A percentile compares a stretch with the other conserved stretches of the same genome.
Conservation (phyloP, 2,797 vertebrate genomes). For the Lateolabrax maculatus region DNA sequence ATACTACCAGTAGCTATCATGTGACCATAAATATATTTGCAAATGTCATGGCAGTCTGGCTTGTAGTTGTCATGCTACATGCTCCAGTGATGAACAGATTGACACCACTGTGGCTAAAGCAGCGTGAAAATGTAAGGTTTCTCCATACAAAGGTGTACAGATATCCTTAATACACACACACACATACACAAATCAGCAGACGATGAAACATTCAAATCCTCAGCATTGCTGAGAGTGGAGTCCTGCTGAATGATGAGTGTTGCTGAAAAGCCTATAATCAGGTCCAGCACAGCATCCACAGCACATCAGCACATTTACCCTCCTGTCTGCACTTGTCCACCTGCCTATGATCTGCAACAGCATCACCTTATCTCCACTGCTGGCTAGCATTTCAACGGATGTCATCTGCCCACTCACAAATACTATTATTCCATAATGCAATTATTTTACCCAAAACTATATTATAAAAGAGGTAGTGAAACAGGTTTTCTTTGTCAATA, state of each 20-base stretch:
- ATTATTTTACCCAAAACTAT: no score
- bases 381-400: neutral
- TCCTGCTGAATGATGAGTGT: conserved; percentile 28
- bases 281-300: conserved; percentile 17
- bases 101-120: neutral
- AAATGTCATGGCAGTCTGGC: neutral
- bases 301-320: conserved; percentile 52
- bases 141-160: neutral
- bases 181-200: conserved; percentile 34
- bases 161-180: conserved; percentile 4
- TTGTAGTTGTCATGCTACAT: neutral
- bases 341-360: conserved; percentile 34
- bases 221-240: conserved; percentile 22
- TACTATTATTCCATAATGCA: no score
- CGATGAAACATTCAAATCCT: conserved; percentile 37
- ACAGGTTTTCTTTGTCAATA: neutral
- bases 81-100: neutral
- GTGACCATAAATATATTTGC: neutral
- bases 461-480: neutral
- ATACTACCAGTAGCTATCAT: no score
- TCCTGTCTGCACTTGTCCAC: conserved; percentile 25
- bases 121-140: conserved; percentile 13
- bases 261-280: conserved; percentile 45
- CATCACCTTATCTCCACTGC: conserved; percentile 23
- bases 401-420: neutral